Evolutionary conservation across 2,113 vertebrate species (phyloP).

Genomic region (Nesogale talazaci): DNA sequence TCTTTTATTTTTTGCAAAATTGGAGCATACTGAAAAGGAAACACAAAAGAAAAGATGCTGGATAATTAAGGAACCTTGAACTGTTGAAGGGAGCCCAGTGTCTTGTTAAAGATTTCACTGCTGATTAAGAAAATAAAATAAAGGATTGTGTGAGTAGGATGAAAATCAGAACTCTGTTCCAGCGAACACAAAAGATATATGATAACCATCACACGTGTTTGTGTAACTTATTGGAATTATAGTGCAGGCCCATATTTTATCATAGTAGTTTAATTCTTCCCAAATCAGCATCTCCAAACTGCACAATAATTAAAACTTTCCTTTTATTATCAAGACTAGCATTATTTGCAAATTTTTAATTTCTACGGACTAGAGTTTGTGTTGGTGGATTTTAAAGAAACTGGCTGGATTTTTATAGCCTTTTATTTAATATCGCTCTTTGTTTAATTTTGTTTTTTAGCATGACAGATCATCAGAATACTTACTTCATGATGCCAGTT

Average conservation of each 20-base stretch:
- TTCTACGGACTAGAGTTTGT: not conserved
- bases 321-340: not conserved
- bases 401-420: not conserved
- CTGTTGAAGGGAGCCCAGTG: not conserved
- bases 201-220: not conserved
- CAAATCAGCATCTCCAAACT: not conserved
- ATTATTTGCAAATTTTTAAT: not conserved
- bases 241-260: not conserved
- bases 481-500: not conserved
- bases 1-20: conserved; percentile 45
- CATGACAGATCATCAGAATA: no score
- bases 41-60: conserved; percentile 20
- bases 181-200: not conserved
- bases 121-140: not conserved
- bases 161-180: not conserved
- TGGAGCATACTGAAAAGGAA: conserved; percentile 39
- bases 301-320: not conserved
- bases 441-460: not conserved
- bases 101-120: not conserved
- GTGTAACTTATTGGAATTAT: not conserved
- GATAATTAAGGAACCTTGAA: conserved; percentile 24
- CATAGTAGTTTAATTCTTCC: not conserved
- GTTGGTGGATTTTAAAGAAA: not conserved
- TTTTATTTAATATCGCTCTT: not conserved
- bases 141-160: not conserved